Conservation (phyloP, 2,113 vertebrate genomes). For the Cyphomyrus discorhynchus region DNA sequence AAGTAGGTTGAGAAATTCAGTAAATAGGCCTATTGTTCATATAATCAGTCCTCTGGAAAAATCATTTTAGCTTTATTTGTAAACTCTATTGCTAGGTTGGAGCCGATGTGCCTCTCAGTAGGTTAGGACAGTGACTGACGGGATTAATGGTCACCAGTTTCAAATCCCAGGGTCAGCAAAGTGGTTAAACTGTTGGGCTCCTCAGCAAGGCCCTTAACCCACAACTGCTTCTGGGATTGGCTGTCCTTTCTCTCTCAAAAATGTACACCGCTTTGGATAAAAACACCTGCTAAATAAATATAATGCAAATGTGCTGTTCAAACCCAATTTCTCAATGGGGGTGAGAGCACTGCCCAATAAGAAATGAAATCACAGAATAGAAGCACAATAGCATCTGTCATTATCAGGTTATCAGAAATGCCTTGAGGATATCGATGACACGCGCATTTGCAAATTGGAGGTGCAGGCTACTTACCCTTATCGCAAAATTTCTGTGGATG, state of each 20-base stretch:
- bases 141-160: not conserved
- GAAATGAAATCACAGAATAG: not conserved
- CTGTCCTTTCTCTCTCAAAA: not conserved
- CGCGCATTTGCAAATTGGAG: not conserved
- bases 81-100: not conserved
- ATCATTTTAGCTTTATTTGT: not conserved
- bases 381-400: not conserved
- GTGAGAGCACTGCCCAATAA: not conserved
- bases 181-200: not conserved
- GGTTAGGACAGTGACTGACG: not conserved
- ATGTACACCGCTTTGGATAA: not conserved
- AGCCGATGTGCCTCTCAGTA: not conserved
- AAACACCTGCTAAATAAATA: not conserved
- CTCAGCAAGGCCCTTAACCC: not conserved
- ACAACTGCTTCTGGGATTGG: not conserved
- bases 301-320: not conserved
- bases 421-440: not conserved
- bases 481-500: conserved; percentile 79
- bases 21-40: not conserved
- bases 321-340: not conserved
- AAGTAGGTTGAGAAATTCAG: not conserved
- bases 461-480: conserved; percentile 58
- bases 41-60: not conserved
- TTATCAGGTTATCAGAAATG: not conserved
- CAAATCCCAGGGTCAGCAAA: not conserved